These are phyloP conservation scores for Erynnis tages DNA, from an alignment of 2,888 invertebrate species.

Conservation along the genomic window DNA sequence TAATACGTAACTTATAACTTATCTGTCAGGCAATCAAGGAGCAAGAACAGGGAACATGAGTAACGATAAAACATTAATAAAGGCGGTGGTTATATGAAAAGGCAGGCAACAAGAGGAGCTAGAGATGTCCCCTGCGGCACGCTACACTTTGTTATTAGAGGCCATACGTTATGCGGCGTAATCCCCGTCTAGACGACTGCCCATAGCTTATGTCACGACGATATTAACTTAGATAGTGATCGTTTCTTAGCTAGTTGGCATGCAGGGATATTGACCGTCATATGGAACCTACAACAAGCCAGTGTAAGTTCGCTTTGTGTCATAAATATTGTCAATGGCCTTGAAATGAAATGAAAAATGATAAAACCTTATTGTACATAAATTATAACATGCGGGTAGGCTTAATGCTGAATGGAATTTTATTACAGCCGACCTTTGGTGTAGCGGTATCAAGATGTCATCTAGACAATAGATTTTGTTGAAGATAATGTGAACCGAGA, in stretches of 20 bases:
- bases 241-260: background rate
- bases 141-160: constrained; percentile 22
- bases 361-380: no score
- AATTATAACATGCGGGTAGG: no score
- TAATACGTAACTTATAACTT: no score
- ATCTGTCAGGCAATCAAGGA: background rate
- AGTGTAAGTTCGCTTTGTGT: no score
- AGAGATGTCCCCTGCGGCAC: constrained; percentile 24
- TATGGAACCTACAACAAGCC: no score
- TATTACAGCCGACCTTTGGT: no score
- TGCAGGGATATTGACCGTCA: background rate
- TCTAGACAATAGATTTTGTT: no score
- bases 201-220: background rate
- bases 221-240: constrained; percentile 17
- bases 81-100: background rate
- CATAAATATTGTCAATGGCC: no score
- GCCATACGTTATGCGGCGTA: constrained; percentile 22
- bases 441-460: no score
- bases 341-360: no score
- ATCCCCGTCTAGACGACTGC: constrained; percentile 21
- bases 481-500: no score
- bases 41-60: background rate
- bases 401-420: no score
- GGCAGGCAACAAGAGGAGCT: constrained; percentile 10
- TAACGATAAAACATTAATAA: constrained; percentile 19